Base-by-base conservation (phyloP, 2,113 vertebrate species). In the Eulemur rufifrons region DNA sequence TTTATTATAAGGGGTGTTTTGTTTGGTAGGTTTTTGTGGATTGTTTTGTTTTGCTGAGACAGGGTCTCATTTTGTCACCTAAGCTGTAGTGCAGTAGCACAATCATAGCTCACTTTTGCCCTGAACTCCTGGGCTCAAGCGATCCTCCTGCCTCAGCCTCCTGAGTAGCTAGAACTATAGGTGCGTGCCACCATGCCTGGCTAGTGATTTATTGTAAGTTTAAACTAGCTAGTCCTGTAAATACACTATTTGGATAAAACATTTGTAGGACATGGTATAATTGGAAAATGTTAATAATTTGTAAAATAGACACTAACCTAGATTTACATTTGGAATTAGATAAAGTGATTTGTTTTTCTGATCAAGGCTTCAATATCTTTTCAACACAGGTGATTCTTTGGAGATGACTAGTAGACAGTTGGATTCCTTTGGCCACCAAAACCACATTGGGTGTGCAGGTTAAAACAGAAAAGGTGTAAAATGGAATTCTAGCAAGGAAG, bases 221-320 rank as follows among this genome's bases (percentile, higher is more conserved):
- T 95, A 64, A 95, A 81, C 37, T 66, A 90, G 71, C 32, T 32
- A 61, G 6, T 73, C 4, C 45, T 50, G 39, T 91, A 27, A 17
- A 52, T 45, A 12, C 8, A 47, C 15, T 86, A 92, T 73, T 87
- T 94, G 27, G 32, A 50, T 81, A 92, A 89, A 42, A 84, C 18
- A 37, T 78, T 93, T 59, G 88, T 23, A 76, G 37, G 27, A 56
- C 7, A 34, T 94, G 29, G 18, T 92, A 0, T 95, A 54, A 63
- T 93, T 94, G 87, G 88, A 86, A 69, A 95, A 89, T 77, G 95
- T 91, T 78, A 78, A 66, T 66, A 76, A 68, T 69, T 87, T 96
- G 3, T 92, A 66, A 76, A 92, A 86, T 63, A 27, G 50, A 34
- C 80, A 63, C 10, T 76, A 78, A 78, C 11, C 21, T 94, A 78